Evolutionary conservation across 1,140 invertebrate genomes (phyloP).

Genomic region (Aphelinus certus): DNA sequence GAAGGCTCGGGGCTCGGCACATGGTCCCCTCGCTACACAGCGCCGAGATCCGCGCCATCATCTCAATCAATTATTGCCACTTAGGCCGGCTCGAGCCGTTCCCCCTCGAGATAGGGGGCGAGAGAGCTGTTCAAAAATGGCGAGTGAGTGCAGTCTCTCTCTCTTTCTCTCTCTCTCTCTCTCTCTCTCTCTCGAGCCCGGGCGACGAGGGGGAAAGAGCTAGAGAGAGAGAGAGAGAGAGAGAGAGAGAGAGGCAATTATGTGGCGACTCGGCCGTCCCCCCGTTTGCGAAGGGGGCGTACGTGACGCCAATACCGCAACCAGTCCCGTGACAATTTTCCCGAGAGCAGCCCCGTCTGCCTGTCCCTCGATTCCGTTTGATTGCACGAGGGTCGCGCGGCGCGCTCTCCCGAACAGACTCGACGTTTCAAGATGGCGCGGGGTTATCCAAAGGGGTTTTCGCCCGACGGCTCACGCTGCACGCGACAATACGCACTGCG

Average conservation of each 20-base stretch:
- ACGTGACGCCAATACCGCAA: conserved; percentile 19
- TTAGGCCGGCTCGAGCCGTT: conserved; percentile 1
- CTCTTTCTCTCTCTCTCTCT: background rate
- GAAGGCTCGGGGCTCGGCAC: too few species aligned
- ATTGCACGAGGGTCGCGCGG: too few species aligned
- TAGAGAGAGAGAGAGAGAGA: background rate
- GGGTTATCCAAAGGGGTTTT: too few species aligned
- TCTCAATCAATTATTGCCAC: conserved; percentile 41
- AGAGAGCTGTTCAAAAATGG: conserved; percentile 37
- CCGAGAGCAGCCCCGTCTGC: background rate
- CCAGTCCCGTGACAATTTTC: conserved; percentile 27
- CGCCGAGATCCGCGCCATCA: background rate
- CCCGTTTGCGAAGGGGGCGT: too few species aligned
- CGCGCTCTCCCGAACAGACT: too few species aligned
- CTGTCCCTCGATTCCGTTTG: background rate
- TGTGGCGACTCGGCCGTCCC: background rate
- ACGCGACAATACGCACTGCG: too few species aligned
- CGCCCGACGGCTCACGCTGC: too few species aligned
- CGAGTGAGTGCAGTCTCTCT: background rate
- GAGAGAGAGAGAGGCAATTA: background rate
- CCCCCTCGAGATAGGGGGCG: background rate
- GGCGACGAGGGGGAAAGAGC: background rate
- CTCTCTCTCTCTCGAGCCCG: background rate
- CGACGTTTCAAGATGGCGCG: too few species aligned
- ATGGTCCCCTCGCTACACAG: too few species aligned